Evolutionary conservation across 2,113 vertebrate species (phyloP), one percentile per base, ranked within the genome.

Genomic region (Petromus typicus): DNA sequence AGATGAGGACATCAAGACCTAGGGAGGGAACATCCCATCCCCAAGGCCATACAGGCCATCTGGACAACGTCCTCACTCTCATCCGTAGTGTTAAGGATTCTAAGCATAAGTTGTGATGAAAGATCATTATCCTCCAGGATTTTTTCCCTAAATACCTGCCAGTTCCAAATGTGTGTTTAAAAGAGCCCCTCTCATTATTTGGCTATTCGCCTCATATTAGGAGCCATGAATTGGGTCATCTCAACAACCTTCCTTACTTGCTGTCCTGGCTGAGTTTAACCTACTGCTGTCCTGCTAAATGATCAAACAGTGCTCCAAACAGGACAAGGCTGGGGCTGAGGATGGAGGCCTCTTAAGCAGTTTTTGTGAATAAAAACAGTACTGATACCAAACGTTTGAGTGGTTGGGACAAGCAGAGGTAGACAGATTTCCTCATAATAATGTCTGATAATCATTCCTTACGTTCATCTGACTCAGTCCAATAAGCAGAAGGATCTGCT

Each of bases 81-180:
- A 85, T 54, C 32, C 94, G 7, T 63, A 59, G 4, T 64, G 57
- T 56, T 63, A 86, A 89, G 30, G 71, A 64, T 43, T 34, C 40
- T 54, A 69, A 88, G 43, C 37, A 18, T 86, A 25, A 87, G 18
- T 78, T 48, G 57, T 43, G 66, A 54, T 48, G 11, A 17, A 17
- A 93, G 91, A 59, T 89, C 27, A 76, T 92, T 80, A 64, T 84
- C 43, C 63, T 22, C 25, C 89, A 71, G 43, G 18, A 37, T 54
- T 51, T 71, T 54, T 37, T 63, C 32, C 32, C 54, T 59, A 91
- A 95, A 45, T 78, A 37, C 13, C 27, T 22, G 81, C 37, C 13
- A 71, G 37, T 96, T 94, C 66, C 57, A 95, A 91, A 82, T 86
- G 40, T 93, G 32, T 95, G 43, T 48, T 90, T 86, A 80, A 48